Evolutionary conservation across 2,797 vertebrate genomes (phyloP), one percentile per base, ranked within the genome.

Genomic region (Cheirogaleus major): DNA sequence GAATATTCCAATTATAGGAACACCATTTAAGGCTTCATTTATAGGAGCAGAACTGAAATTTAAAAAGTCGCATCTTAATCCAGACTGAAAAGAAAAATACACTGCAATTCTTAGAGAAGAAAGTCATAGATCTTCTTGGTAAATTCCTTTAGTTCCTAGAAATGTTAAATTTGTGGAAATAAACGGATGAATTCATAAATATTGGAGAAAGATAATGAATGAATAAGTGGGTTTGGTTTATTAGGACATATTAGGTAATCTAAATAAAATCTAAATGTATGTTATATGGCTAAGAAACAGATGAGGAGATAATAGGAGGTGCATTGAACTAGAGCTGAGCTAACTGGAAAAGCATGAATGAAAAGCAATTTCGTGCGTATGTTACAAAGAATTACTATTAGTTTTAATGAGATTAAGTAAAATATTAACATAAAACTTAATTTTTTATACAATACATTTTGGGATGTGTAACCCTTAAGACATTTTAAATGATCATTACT

Each of bases 381-480:
- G 4, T 50, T 69, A 52, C 4, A 50, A 93, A 20, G 52, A 70
- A 50, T 69, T 85, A 22, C 11, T 89, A 45, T 79, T 59, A 81
- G 8, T 65, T 93, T 92, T 72, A 96, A 70, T 89, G 57, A 20
- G 84, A 84, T 63, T 69, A 18, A 89, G 81, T 93, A 95, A 86
- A 55, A 45, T 93, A 83, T 79, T 92, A 65, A 75, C 57, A 35
- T 30, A 75, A 80, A 52, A 35, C 10, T 79, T 61, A 61, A 82
- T 88, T 50, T 73, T n/a, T 59, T 35, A 78, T 80, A 38, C 0
- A n/a, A 41, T 65, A 22, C 2, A 30, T 94, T 73, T 88, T 18
- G 67, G 15, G 6, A 61, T 52, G 85, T 83, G 7, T 81, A 91
- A 50, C 9, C 23, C 59, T 72, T 92, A 63, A 85, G 25, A 5